Base-by-base conservation (phyloP, 2,113 vertebrate genomes). In the Lagenorhynchus albirostris region DNA sequence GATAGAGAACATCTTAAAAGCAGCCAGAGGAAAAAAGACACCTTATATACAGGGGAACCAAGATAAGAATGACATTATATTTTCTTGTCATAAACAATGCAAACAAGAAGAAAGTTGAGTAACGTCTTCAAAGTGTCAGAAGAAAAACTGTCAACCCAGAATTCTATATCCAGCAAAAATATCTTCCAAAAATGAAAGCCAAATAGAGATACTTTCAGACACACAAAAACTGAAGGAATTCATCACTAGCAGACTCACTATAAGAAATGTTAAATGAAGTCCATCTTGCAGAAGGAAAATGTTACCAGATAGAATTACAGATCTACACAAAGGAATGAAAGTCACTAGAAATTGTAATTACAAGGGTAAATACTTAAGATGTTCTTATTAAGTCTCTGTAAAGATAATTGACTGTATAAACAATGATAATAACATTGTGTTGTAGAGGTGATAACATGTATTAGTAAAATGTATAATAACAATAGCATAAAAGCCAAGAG, bases 1-100 rank as follows among this genome's bases (percentile, higher is more conserved):
- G 15, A 90, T 81, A 94, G 36, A 79, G 74, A 82, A 96, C 36
- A 86, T 80, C 33, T 96, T 91, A 90, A 93, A 95, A 93, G 70
- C 38, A 95, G 33, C 80, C 33, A 38, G 38, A 87, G 41, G 26
- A 33, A 80, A 90, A 92, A 55, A 89, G 18, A 33, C 8, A 55
- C 25, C 73, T 81, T 71, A 60, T 1, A 31, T 84, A 65, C 25
- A 89, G 26, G 20, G 25, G 50, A 84, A 83, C 26, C 91, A 93
- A 79, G 50, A 55, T 94, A 44, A 91, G 38, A 94, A 83, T 77
- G 18, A 89, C 13, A 81, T 77, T 41, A n/a, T 33, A 82, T 82
- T 86, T 94, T 94, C 67, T 91, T 88, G 62, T 88, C 65, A 84
- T 71, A 93, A 97, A 94, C 14, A 77, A 7, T 80, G 10, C 29